A percentile compares a stretch with the other conserved stretches of the same genome.
phyloP scores from a whole-genome alignment of 2,113 vertebrate species.

The Carassius gibelio region DNA sequence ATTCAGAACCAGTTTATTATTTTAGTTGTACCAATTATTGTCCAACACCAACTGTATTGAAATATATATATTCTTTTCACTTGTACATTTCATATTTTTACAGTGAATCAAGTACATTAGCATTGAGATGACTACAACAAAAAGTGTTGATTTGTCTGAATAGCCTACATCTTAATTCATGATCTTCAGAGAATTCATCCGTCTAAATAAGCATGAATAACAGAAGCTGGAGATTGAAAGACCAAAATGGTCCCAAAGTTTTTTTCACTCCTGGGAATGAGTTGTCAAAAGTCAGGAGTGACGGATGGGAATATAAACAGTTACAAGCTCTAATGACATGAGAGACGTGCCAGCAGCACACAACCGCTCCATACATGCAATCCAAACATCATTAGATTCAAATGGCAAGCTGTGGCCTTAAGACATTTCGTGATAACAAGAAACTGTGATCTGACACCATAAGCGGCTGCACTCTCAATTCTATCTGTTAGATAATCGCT shows the following conservation, averaged over 20 bases:
- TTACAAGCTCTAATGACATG: conserved; percentile 13
- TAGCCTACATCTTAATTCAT: no score
- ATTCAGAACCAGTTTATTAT: background rate
- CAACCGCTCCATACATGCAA: background rate
- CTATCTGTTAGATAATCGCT: background rate
- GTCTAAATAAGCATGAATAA: background rate
- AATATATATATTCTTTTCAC: background rate
- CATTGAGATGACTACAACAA: background rate
- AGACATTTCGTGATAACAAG: conserved; percentile 27
- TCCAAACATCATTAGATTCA: conserved; percentile 29
- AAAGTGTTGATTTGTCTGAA: background rate
- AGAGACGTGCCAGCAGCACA: background rate
- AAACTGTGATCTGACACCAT: conserved; percentile 20
- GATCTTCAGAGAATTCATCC: background rate
- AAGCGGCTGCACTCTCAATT: background rate
- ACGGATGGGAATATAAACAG: background rate
- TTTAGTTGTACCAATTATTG: no score
- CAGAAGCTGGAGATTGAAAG: background rate
- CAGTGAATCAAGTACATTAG: no score
- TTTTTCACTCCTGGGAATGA: background rate
- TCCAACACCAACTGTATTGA: no score
- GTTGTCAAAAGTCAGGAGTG: conserved; percentile 23
- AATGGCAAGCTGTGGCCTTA: conserved; percentile 25
- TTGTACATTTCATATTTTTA: background rate
- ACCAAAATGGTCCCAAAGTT: background rate